A percentile compares a stretch with the other conserved stretches of the same genome.
Conservation (phyloP, 2,888 invertebrate genomes). For the Salticus scenicus region DNA sequence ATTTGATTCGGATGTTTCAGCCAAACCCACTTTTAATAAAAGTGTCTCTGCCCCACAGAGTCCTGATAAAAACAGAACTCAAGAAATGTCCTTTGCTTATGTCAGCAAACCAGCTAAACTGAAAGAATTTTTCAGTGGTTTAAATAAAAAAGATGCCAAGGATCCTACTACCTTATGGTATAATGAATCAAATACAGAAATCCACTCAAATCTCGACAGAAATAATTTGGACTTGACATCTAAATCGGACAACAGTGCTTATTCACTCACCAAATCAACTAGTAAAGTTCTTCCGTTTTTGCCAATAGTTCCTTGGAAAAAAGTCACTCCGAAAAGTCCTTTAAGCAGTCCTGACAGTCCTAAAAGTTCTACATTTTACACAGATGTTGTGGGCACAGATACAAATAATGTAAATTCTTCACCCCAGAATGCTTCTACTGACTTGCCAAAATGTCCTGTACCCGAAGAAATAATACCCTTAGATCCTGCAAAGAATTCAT, state of each 20-base stretch:
- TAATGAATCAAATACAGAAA: conserved; percentile 16
- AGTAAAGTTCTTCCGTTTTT: conserved; percentile 39
- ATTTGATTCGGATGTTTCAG: conserved; percentile 1
- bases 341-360: conserved; percentile 46
- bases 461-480: conserved; percentile 62
- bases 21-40: neutral
- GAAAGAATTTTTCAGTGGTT: conserved; percentile 29
- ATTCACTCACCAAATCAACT: neutral
- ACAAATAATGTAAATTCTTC: too few species aligned
- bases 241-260: neutral
- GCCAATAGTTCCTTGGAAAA: conserved; percentile 46
- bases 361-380: conserved; percentile 49
- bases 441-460: conserved; percentile 26
- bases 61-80: conserved; percentile 18
- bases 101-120: conserved; percentile 45
- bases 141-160: conserved; percentile 31
- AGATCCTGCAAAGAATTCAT: neutral
- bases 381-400: conserved; percentile 2
- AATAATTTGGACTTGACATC: neutral
- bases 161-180: conserved; percentile 45
- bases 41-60: neutral
- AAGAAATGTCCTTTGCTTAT: neutral
- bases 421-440: neutral
- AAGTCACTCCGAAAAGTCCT: conserved; percentile 32
- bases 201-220: neutral